Evolutionary conservation across 2,888 invertebrate species (phyloP), one percentile per base, ranked within the genome.

Genomic region (Drosophila hamatofila): DNA sequence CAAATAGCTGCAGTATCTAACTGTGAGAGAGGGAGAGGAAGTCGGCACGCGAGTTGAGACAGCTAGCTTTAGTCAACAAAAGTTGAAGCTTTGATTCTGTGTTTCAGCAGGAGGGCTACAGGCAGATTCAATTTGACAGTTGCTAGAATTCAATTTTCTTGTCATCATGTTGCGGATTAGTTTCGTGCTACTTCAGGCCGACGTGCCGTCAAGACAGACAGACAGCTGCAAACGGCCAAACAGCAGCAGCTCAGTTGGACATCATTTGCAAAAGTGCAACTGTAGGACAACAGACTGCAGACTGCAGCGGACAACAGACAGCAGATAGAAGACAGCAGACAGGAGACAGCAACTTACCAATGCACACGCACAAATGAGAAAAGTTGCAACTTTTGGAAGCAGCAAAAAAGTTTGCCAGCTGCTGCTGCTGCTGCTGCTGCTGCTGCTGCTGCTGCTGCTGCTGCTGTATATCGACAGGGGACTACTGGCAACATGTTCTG

Each of bases 141-240:
- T 88, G 83, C 86, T 80, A 78, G 87, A 88, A 88, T 88, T 88
- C 90, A 88, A 88, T 88, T 88, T 89, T 88, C 87, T 83, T 87
- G 89, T 80, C 89, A 82, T 81, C 89, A 88, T 90, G 87, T 90
- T 87, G 90, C 78, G 90, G 90, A 87, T 87, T 87, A 87, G 87
- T 88, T 87, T 87, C 77, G 83, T 90, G 81, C 72, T 68, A 68
- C 66, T 70, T 66, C 73, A 51, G 54, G 37, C 46, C 52, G 59
- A 51, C 25, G n/a, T 39, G 41, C 42, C n/a, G 21, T 23, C 35
- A 35, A 41, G 64, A 46, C n/a, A 21, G 35, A n/a, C n/a, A 27
- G 41, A 27, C 14, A 12, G 1, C 6, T 11, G 18, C 30, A 30
- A 49, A 8, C 16, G 52, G n/a, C 49, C 35, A 49, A 49, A 16